Evolutionary conservation across 2,797 vertebrate genomes (phyloP), one percentile per base, ranked within the genome.

Genomic region (Melanotaenia maccullochi): DNA sequence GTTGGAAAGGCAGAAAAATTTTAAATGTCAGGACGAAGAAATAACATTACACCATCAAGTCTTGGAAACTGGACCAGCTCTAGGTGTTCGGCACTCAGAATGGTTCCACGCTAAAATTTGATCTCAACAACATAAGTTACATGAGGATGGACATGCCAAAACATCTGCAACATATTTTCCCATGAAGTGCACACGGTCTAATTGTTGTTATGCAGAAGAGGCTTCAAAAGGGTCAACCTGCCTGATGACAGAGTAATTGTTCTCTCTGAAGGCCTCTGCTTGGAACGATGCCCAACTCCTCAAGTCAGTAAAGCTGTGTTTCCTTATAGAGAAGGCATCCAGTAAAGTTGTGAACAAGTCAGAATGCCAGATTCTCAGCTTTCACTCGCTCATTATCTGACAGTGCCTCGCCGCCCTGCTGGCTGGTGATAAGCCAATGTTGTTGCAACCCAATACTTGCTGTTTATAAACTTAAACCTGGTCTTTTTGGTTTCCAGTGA

Each of bases 1-100:
- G 52, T 4, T 68, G 60, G 44, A 84, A 44, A 9, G 9, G 8
- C 28, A 49, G 22, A 66, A 52, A 61, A 2, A 13, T 12, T 56
- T 20, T 7, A 51, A 5, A 22, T 52, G 51, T 24, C 12, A 52
- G 36, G 16, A 68, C 22, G 0, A 9, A 36, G n/a, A 12, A 64
- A n/a, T 1, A 58, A 5, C 60, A 18, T 52, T 11, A 24, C 51
- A 25, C 9, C 47, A 52, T 52, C 22, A 14, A 25, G 51, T 32
- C 65, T 67, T 22, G 38, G 54, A 36, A 57, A 25, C 22, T 52
- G 47, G 47, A 22, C 44, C 49, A 52, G n/a, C 22, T 24, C 22
- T 12, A 11, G 5, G 9, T 22, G 22, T 51, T 51, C 22, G 9
- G 8, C 51, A 22, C 12, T 25, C 22, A 12, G 24, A 52, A 52